Conservation (phyloP, 2,888 invertebrate genomes). For the Drosophila austrosaltans region DNA sequence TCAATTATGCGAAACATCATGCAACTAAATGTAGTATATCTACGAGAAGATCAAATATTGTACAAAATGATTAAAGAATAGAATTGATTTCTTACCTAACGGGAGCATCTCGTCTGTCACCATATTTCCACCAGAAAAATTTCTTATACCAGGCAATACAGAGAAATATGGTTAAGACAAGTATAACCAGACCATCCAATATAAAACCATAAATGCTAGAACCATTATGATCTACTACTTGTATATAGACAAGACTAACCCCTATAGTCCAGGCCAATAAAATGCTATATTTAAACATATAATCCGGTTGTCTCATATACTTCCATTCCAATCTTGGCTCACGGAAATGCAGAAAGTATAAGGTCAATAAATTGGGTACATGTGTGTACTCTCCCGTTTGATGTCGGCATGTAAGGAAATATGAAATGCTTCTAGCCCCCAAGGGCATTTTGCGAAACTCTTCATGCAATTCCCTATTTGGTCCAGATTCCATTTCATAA, state of each 20-base stretch:
- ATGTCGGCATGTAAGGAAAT: not conserved
- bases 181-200: not conserved
- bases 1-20: conserved; percentile 77
- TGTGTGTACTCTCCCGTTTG: conserved; percentile 39
- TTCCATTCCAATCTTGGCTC: conserved; percentile 87
- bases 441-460: conserved; percentile 92
- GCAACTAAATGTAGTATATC: conserved; percentile 29
- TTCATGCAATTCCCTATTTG: conserved; percentile 88
- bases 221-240: not conserved
- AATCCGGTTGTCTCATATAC: conserved; percentile 90
- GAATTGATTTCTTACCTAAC: not conserved
- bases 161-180: conserved; percentile 85
- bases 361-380: conserved; percentile 77
- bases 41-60: not conserved
- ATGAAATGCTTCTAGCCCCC: conserved; percentile 85
- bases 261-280: conserved; percentile 86
- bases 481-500: too few species aligned
- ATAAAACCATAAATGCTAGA: fast-evolving
- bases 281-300: conserved; percentile 92
- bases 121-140: conserved; percentile 87
- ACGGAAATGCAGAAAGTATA: conserved; percentile 86
- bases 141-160: conserved; percentile 91
- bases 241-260: conserved; percentile 85
- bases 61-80: not conserved
- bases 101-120: conserved; percentile 84